Base-by-base conservation (phyloP, 2,113 vertebrate genomes). In the Acrocephalus kingi region DNA sequence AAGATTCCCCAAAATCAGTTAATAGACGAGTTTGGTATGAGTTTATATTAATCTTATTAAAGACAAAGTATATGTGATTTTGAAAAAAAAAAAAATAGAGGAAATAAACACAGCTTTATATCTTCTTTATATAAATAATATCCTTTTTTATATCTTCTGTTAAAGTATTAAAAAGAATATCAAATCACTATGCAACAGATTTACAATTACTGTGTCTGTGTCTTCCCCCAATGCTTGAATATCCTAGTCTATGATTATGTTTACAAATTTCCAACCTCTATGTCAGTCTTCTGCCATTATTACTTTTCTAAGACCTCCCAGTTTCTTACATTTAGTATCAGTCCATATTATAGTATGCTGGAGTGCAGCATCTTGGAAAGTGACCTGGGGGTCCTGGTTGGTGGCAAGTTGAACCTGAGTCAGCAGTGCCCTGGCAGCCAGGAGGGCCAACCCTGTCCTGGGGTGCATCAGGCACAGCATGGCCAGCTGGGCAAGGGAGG, bases 401-500 rank as follows among this genome's bases (percentile, higher is more conserved):
- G 1, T 28, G 22, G 13, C 2, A 37, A 28, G 23, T 5, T 23
- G 3, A 30, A 14, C 1, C 0, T 33, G 52, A 33, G 4, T 1
- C 61, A 46, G 15, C 10, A 41, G 37, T 33, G 11, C 12, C 43
- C 35, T 51, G 51, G 25, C 9, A 58, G 43, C 22, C 67, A 58
- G 35, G 18, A 73, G 27, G 21, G 14, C 0, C 21, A 88, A 1
- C 1, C 0, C 0, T 64, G 35, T 22, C 58, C 35, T 31, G 43
- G 7, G 39, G 13, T 0, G 6, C 30, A 49, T 41, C 49, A 72
- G 30, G 30, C 5, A 19, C 37, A 66, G 31, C 58, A 73, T 28
- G 0, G 0, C 3, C 30, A 73, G 22, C 8, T 0, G 0, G 21
- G 23, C 7, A 27, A 45, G 27, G 15, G 7, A 66, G 19, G 7